A percentile compares a stretch with the other conserved stretches of the same genome.
Evolutionary conservation across 2,888 invertebrate genomes (phyloP).

Genomic region (Tanaodytes sp.): DNA sequence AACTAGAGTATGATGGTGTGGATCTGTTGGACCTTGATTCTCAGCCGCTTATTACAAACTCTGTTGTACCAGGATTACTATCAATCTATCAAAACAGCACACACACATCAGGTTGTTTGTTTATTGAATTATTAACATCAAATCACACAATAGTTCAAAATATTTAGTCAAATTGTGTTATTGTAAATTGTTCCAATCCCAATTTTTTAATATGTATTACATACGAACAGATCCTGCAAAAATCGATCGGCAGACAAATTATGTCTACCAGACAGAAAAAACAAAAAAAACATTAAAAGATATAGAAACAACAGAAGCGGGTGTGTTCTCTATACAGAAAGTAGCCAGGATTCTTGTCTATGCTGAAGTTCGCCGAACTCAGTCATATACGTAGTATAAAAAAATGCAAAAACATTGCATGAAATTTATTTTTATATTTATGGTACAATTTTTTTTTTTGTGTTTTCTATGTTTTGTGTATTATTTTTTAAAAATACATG

Average conservation of each 20-base stretch:
- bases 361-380: conserved; percentile 1
- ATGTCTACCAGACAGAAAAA: neutral
- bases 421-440: neutral
- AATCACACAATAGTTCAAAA: too few relatives aligned
- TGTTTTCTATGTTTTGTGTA: neutral
- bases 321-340: neutral
- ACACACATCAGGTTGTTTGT: too few relatives aligned
- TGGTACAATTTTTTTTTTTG: neutral
- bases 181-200: too few relatives aligned
- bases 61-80: neutral
- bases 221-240: neutral
- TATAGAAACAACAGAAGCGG: neutral
- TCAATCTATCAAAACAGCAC: too few relatives aligned
- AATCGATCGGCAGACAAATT: neutral
- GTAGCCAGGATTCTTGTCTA: conserved; percentile 7
- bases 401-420: neutral
- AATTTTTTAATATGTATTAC: too few relatives aligned
- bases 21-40: neutral
- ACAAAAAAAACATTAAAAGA: neutral
- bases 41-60: neutral
- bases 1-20: too few relatives aligned
- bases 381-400: conserved; percentile 6
- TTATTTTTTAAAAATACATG: neutral
- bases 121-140: too few relatives aligned
- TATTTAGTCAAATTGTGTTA: too few relatives aligned